These are phyloP conservation scores for Serinus canaria DNA, from an alignment of 2,113 vertebrate genomes.

Conservation along the genomic window DNA sequence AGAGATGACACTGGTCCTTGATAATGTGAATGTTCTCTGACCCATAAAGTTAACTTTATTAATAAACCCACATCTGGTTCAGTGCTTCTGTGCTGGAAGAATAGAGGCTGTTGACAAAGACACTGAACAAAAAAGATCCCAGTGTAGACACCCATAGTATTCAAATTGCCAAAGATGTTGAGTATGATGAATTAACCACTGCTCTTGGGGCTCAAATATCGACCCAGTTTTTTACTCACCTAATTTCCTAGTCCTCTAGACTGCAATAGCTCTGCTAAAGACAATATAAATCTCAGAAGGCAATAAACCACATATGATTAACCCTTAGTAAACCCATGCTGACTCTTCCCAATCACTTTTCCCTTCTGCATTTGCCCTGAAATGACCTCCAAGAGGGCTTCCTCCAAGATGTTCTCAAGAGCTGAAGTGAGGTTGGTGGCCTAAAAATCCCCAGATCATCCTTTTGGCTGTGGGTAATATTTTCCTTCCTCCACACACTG, in stretches of 20 bases:
- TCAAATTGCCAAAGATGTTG: neutral
- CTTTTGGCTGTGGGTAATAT: fast-evolving
- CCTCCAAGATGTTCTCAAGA: neutral
- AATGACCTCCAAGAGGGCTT: neutral
- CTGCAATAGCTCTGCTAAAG: neutral
- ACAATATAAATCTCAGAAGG: neutral
- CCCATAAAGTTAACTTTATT: neutral
- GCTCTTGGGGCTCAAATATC: neutral
- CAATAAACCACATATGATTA: neutral
- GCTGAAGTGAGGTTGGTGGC: neutral
- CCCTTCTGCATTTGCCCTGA: neutral
- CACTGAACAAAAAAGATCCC: neutral
- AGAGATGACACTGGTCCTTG: neutral
- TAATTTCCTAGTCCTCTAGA: neutral
- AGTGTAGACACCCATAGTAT: fast-evolving
- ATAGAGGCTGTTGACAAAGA: neutral
- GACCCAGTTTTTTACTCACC: neutral
- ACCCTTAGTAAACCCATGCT: neutral
- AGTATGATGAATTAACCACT: neutral
- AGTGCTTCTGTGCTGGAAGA: neutral
- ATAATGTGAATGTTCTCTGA: neutral
- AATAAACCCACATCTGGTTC: neutral
- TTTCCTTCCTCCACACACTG: neutral
- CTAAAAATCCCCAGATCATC: neutral
- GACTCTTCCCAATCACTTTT: neutral